These are phyloP conservation scores for Ichneumon xanthorius DNA, from an alignment of 2,888 invertebrate genomes.

Conservation along the genomic window DNA sequence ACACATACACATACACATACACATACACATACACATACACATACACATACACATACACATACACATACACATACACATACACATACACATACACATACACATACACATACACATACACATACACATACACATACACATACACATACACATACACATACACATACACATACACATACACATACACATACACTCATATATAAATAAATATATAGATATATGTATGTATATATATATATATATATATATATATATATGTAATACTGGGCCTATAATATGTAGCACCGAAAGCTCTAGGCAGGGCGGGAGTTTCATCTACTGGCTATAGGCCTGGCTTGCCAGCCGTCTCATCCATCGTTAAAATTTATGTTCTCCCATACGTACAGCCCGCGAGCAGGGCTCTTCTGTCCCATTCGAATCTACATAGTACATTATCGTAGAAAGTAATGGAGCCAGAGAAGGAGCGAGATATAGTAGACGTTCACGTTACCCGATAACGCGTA, in stretches of 20 bases:
- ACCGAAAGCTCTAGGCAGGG: slow-evolving; percentile 29
- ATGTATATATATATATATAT: not conserved
- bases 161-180: too few relatives aligned
- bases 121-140: too few relatives aligned
- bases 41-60: too few relatives aligned
- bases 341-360: slow-evolving; percentile 59
- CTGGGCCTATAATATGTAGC: slow-evolving; percentile 54
- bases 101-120: not conserved
- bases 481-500: slow-evolving; percentile 36
- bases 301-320: slow-evolving; percentile 47
- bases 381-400: not conserved
- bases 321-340: slow-evolving; percentile 51
- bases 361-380: slow-evolving; percentile 57
- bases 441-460: slow-evolving; percentile 49
- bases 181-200: not conserved
- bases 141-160: too few relatives aligned
- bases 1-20: too few relatives aligned
- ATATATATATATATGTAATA: not conserved
- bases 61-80: not conserved
- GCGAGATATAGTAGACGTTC: slow-evolving; percentile 36
- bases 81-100: too few relatives aligned
- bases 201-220: not conserved
- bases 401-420: slow-evolving; percentile 48
- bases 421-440: slow-evolving; percentile 57
- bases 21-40: too few relatives aligned